Conservation (phyloP, 1,140 invertebrate species). For the Aphaenogaster rudis region DNA sequence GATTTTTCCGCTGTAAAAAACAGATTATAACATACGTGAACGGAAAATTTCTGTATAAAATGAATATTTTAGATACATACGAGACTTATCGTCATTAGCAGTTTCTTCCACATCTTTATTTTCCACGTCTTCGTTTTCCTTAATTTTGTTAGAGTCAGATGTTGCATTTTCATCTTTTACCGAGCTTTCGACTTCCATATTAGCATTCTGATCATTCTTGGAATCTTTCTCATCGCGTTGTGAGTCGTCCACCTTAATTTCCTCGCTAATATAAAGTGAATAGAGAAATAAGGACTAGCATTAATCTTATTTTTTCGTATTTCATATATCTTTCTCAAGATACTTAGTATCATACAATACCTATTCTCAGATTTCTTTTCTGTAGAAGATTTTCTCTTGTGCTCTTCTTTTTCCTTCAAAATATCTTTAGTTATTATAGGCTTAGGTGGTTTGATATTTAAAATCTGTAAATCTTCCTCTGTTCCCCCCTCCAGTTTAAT, state of each 20-base stretch:
- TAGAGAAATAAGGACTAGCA: not conserved
- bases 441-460: slow-evolving; percentile 90
- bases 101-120: slow-evolving; percentile 82
- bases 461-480: slow-evolving; percentile 96
- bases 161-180: slow-evolving; percentile 86
- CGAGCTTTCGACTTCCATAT: slow-evolving; percentile 80
- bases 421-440: slow-evolving; percentile 76
- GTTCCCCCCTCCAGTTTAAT: slow-evolving; percentile 98
- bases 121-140: slow-evolving; percentile 80
- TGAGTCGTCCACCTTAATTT: slow-evolving; percentile 54
- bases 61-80: slow-evolving; percentile 31
- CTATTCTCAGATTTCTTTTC: slow-evolving; percentile 81
- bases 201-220: slow-evolving; percentile 76
- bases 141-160: slow-evolving; percentile 25
- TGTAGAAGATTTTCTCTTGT: slow-evolving; percentile 80
- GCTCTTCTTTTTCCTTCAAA: slow-evolving; percentile 84
- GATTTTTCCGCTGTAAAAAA: slow-evolving; percentile 58
- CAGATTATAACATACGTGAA: not conserved
- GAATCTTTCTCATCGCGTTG: slow-evolving; percentile 72
- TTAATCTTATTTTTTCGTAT: not conserved
- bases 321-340: not conserved
- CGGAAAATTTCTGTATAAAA: too few relatives aligned
- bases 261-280: slow-evolving; percentile 62
- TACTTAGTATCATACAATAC: slow-evolving; percentile 51
- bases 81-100: slow-evolving; percentile 40